Base-by-base conservation (phyloP, 2,888 invertebrate species). In the Listrodromus nycthemerus region DNA sequence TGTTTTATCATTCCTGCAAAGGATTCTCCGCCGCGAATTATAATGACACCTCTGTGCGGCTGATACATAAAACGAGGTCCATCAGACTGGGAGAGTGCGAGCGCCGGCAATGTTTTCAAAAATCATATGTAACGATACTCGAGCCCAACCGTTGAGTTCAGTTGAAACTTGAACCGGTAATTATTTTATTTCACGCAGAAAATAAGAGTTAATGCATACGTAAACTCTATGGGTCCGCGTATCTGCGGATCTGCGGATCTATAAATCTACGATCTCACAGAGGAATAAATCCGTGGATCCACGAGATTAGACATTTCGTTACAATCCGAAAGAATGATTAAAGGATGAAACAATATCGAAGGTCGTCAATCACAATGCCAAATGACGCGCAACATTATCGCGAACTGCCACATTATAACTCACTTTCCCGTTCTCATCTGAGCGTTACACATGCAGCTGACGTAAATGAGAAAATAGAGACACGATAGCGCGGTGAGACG, bases 401-500 rank as follows among this genome's bases (percentile, higher is more conserved):
- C 6, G 24, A 58, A 7, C 7, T 58, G 10, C 58, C 27, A 58
- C 58, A 27, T 58, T 30, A 58, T 58, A 58, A 30, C 58, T 58
- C 24, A 58, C 27, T 58, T 50, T 50, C 16, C 50, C 2, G 41
- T 41, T 50, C n/a, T 50, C 50, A 19, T 50, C 7, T 16, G n/a
- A 58, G 27, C 27, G 6, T 70, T 37, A 21, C 21, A 55, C 37
- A 19, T 33, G 27, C n/a, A n/a, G 16, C 27, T 27, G 27, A 30
- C 58, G 10, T 16, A 58, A 58, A 6, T 30, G 50, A 50, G 63
- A 77, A 83, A 77, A 83, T 77, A 67, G 77, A 67, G 67, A 73
- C 27, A 66, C 65, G 50, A 55, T 37, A 48, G 30, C 4, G 61
- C 63, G 66, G 71, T 67, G 80, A 80, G 70, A 74, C 81, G 84